Percentiles rank a stretch among this genome's conserved stretches.
phyloP scores from a whole-genome alignment of 2,888 invertebrate genomes.

The Nomada goodeniana region DNA sequence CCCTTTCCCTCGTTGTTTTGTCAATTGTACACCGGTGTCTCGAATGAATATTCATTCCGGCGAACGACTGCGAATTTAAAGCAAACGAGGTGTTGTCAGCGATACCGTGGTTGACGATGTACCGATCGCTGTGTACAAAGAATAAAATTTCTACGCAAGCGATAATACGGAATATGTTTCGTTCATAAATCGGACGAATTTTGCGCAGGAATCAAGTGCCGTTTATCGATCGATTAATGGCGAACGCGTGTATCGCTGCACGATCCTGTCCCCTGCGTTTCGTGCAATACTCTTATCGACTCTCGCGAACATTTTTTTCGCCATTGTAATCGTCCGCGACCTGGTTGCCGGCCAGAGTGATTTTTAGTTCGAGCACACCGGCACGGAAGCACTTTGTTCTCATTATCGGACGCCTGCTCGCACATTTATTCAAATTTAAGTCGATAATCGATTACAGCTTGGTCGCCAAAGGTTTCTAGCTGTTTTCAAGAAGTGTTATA shows the following conservation, averaged over 20 bases:
- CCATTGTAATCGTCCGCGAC: not conserved
- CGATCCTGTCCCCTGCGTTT: not conserved
- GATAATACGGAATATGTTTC: not conserved
- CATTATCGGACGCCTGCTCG: not conserved
- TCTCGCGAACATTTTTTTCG: too few relatives aligned
- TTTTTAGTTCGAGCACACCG: not conserved
- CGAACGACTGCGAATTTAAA: conserved; percentile 21
- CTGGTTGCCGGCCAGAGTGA: not conserved
- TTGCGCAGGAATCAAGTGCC: not conserved
- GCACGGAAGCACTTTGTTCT: not conserved
- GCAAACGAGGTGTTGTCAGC: not conserved
- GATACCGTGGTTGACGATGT: not conserved
- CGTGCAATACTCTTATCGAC: not conserved
- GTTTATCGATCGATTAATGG: not conserved
- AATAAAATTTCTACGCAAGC: not conserved
- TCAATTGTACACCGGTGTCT: not conserved
- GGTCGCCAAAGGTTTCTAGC: not conserved
- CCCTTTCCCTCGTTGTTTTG: not conserved
- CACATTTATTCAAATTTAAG: conserved; percentile 8
- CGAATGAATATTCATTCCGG: conserved; percentile 23
- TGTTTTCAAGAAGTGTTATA: too few relatives aligned
- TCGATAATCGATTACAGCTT: conserved; percentile 1
- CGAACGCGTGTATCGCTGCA: not conserved
- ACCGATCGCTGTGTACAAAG: not conserved
- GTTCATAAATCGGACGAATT: not conserved